Evolutionary conservation across 2,113 vertebrate species (phyloP).

Genomic region (Emydocephalus ijimae): DNA sequence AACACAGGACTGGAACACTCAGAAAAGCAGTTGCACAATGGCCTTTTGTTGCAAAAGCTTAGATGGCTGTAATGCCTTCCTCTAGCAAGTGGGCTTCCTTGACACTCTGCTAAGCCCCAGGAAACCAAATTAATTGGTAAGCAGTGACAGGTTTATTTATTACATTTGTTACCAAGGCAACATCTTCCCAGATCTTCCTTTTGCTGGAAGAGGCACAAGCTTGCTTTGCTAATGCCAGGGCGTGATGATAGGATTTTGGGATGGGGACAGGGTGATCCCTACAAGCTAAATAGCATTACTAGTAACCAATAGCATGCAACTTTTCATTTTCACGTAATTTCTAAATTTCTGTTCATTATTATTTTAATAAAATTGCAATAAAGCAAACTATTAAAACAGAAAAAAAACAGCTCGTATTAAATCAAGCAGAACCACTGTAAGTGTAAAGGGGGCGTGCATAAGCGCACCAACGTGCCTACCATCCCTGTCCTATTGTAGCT

Average conservation of each 20-base stretch:
- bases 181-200: not conserved
- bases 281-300: not conserved
- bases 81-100: slow-evolving; percentile 9
- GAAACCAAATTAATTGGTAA: slow-evolving; percentile 39
- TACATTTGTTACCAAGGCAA: slow-evolving; percentile 19
- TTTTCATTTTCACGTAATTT: not conserved
- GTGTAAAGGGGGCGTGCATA: not conserved
- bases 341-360: not conserved
- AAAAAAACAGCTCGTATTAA: not conserved
- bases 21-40: not conserved
- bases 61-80: not conserved
- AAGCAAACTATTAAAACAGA: not conserved
- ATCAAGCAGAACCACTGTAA: not conserved
- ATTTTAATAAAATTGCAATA: not conserved
- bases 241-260: not conserved
- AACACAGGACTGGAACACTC: not conserved
- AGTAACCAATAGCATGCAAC: not conserved
- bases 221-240: not conserved
- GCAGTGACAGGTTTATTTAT: slow-evolving; percentile 30
- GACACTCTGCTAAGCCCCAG: slow-evolving; percentile 21
- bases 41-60: not conserved
- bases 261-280: not conserved
- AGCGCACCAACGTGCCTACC: too few relatives aligned
- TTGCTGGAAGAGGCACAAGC: not conserved
- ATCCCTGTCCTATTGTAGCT: too few relatives aligned